Base-by-base conservation (phyloP, 2,113 vertebrate species). In the Tautogolabrus adspersus region DNA sequence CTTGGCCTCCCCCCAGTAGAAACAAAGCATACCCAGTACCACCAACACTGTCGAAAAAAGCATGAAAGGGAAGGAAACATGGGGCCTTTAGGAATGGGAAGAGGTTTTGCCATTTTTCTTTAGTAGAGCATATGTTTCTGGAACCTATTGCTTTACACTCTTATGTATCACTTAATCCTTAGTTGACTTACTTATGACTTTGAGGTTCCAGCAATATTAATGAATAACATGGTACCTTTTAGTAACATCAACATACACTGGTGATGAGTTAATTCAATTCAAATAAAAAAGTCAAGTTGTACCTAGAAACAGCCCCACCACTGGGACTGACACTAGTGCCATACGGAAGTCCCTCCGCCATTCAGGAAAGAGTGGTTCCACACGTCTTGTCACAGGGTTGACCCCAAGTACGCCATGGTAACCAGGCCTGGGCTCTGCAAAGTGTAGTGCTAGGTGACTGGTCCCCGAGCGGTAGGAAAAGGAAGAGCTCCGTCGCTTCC, bases 381-480 rank as follows among this genome's bases (percentile, higher is more conserved):
- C 30, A 0, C 94, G 91, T 1, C 91, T 89, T 0, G 95, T 96
- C 59, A 96, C 91, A 0, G 94, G 93, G 86, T 95, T 96, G 64
- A 86, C 81, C 2, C 93, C 93, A 1, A 95, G 49, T 9, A 89
- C 65, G 1, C 95, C 95, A 0, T 92, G 89, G 85, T 93, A 96
- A 37, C 86, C 90, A 0, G 94, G 94, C 3, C 95, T 89, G 1
- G 95, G 95, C 61, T 95, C 94, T 0, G 94, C 91, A 1, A 95
- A 95, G 38, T 91, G 91, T 46, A 94, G 93, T 0, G 94, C 84
- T 1, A 95, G 90, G 42, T 91, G 72, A 69, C 94, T 62, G 10
- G 88, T 93, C 9, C 95, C 95, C 95, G 95, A 96, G 34, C 72
- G 86, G 88, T 94, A 95, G 10, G 95, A 93, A 15, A 94, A 84